A percentile compares a stretch with the other conserved stretches of the same genome.
Evolutionary conservation across 2,888 invertebrate species (phyloP).

Genomic region (Globia sparganii): DNA sequence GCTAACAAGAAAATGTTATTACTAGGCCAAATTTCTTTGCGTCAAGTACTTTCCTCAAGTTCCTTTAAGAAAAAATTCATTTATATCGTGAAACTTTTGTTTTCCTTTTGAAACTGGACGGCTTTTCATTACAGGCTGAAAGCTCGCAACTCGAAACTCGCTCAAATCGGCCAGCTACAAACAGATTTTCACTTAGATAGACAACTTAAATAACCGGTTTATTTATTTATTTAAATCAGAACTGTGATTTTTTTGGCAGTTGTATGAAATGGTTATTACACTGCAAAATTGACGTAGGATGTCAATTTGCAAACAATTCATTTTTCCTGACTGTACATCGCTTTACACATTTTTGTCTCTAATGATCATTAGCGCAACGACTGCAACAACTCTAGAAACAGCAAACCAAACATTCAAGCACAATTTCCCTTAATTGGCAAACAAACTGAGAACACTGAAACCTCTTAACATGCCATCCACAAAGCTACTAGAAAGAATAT

Average conservation of each 20-base stretch:
- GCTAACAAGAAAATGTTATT: slow-evolving; percentile 10
- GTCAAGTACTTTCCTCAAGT: slow-evolving; percentile 40
- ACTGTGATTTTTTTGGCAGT: too few relatives aligned
- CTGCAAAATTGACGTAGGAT: too few relatives aligned
- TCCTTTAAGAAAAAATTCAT: slow-evolving; percentile 30
- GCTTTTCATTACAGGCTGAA: background rate
- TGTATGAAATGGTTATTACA: too few relatives aligned
- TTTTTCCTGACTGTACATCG: too few relatives aligned
- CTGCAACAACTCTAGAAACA: slow-evolving; percentile 6
- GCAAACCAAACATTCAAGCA: background rate
- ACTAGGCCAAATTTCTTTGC: background rate
- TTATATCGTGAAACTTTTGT: slow-evolving; percentile 13
- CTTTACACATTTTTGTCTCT: too few relatives aligned
- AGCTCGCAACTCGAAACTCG: too few relatives aligned
- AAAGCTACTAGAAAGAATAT: background rate
- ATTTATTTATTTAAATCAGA: too few relatives aligned
- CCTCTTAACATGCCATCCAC: slow-evolving; percentile 1
- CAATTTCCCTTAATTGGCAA: slow-evolving; percentile 28
- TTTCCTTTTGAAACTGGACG: slow-evolving; percentile 2
- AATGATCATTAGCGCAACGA: background rate
- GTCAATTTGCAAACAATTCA: too few relatives aligned
- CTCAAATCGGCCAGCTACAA: too few relatives aligned
- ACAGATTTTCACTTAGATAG: background rate
- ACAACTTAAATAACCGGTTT: too few relatives aligned
- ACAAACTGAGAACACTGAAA: slow-evolving; percentile 13